Base-by-base conservation (phyloP, 1,140 invertebrate genomes). In the Brachionus rubens region DNA sequence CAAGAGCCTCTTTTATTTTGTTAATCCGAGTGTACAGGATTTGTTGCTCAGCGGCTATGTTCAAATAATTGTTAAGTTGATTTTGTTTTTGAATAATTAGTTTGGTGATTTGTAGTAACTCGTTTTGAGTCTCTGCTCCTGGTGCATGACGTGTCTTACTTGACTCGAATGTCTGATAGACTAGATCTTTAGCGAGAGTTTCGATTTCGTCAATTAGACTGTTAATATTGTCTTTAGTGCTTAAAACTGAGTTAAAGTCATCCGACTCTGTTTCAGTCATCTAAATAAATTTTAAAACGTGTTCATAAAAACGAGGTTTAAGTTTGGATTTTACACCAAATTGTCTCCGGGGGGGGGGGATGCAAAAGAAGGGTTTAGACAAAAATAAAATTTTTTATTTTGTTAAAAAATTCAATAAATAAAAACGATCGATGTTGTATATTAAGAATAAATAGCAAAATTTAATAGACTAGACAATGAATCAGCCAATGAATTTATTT, bases 11-110 rank as follows among this genome's bases (percentile, higher is more conserved):
- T 16, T 70, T 70, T 36, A 70, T 16, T 50, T 70, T 41, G 24
- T 70, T 70, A 0, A 70, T 70, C 33, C 46, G 43, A 46, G 24
- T 46, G 19, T 48, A 47, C 2, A 70, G 21, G 16, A 33, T 19
- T 28, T 48, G 26, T 16, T 70, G 67, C 46, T 70, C 67, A 50
- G 24, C 24, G 6, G 67, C 67, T 21, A 70, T 50, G 21, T 47
- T 30, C 4, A 70, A 1, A 46, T 70, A 70, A 36, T 50, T 50
- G 43, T 47, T 70, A 26, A 70, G 21, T 19, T 70, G 21, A 19
- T 70, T 43, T 50, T 70, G 67, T 36, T 70, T 70, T 50, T 70
- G 26, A 46, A 70, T 50, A 28, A 70, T 70, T 50, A 46, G 33
- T 30, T 70, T 47, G 28, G 67, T 70, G 12, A 70, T 28, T 50